Conservation (phyloP, 1,140 invertebrate species). For the Xylocopa sonorina region DNA sequence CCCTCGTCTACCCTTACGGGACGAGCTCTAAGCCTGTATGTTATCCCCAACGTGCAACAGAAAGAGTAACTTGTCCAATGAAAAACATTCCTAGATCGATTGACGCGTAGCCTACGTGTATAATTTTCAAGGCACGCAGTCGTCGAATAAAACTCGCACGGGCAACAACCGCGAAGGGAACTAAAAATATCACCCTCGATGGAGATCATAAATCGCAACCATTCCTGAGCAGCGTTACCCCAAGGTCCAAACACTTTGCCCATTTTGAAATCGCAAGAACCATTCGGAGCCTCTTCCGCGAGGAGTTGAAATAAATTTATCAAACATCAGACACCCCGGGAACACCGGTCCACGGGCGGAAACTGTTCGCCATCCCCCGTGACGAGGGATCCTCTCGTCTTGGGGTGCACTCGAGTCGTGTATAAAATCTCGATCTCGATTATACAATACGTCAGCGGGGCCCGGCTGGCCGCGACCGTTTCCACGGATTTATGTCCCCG, state of each 20-base stretch:
- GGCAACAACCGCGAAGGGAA: no score
- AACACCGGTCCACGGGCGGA: neutral
- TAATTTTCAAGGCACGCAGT: no score
- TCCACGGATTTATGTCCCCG: constrained; percentile 33
- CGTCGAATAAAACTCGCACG: no score
- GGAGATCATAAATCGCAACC: neutral
- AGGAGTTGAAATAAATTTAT: constrained; percentile 23
- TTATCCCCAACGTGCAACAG: no score
- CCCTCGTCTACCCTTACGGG: neutral
- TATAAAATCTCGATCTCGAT: constrained; percentile 55
- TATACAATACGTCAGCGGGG: constrained; percentile 47
- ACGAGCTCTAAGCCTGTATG: no score
- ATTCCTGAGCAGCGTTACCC: neutral
- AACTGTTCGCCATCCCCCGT: neutral
- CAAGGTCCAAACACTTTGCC: neutral
- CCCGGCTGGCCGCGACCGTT: neutral
- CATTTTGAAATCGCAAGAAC: neutral
- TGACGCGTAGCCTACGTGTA: no score
- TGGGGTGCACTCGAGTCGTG: constrained; percentile 8
- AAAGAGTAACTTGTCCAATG: no score
- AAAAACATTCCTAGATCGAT: no score
- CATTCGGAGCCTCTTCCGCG: neutral
- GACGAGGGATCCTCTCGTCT: neutral
- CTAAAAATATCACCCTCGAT: rapidly evolving
- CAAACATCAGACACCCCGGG: neutral